phyloP scores from a whole-genome alignment of 2,888 invertebrate species.

The Euclidia mi region DNA sequence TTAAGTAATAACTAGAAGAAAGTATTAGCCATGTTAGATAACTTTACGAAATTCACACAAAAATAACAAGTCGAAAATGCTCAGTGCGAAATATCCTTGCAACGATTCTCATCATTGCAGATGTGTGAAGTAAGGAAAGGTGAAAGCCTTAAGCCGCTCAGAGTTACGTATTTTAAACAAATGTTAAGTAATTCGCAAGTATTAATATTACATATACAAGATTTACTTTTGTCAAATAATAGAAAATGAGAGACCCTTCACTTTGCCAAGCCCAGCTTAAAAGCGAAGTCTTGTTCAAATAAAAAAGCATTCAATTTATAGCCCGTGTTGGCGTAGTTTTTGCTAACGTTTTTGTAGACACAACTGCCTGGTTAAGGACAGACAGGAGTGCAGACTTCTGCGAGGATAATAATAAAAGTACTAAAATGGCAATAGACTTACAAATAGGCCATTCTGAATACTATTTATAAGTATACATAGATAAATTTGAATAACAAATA shows the following conservation, averaged over 20 bases:
- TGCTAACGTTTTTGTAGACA: conserved; percentile 48
- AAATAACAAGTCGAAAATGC: conserved; percentile 10
- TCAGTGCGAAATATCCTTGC: conserved; percentile 15
- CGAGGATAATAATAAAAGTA: neutral
- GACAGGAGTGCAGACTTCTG: conserved; percentile 30
- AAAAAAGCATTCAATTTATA: conserved; percentile 63
- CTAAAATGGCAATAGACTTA: neutral
- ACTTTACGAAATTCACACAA: conserved; percentile 20
- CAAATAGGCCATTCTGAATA: too few species aligned
- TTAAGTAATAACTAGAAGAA: conserved; percentile 17
- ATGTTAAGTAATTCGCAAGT: conserved; percentile 80
- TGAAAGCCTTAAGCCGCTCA: conserved; percentile 81
- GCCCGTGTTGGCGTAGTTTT: conserved; percentile 56
- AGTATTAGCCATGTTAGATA: conserved; percentile 7
- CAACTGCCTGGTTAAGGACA: conserved; percentile 42
- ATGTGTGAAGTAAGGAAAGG: conserved; percentile 71
- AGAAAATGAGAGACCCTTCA: conserved; percentile 49
- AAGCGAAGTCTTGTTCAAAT: conserved; percentile 71
- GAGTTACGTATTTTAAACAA: conserved; percentile 78
- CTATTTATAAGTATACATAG: too few species aligned
- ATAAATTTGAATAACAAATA: neutral
- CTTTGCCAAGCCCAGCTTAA: conserved; percentile 57
- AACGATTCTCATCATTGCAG: conserved; percentile 50
- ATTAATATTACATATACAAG: conserved; percentile 77
- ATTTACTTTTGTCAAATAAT: conserved; percentile 72